Base-by-base conservation (phyloP, 2,113 vertebrate species). In the Eubucco bourcierii region DNA sequence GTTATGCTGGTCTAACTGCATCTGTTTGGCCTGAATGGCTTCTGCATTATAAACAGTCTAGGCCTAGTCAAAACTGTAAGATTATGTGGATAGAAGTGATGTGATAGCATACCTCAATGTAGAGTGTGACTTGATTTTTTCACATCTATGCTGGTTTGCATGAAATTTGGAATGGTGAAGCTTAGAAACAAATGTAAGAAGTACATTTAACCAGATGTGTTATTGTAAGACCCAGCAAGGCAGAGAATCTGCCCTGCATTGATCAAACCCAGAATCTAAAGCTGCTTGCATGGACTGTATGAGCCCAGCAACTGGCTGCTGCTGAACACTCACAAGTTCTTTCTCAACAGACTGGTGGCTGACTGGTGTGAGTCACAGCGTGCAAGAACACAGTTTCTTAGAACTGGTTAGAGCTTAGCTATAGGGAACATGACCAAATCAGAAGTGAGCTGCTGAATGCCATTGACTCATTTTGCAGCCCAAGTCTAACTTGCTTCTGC, bases 51-150 rank as follows among this genome's bases (percentile, higher is more conserved):
- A 23, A 94, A 77, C 67, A 44, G 2, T 37, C 29, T 56, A 23
- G 21, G 60, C 72, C 92, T 82, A 89, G 71, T 92, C 91, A 92
- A 50, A 41, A 12, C 72, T 25, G 10, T 58, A n/a, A 85, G 90
- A 80, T 82, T 39, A 33, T 64, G 29, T 63, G 20, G 79, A 68
- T 82, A 76, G 87, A 77, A 7, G 34, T 82, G 84, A 33, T 19
- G 27, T 58, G 39, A 52, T 37, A 41, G 29, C n/a, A 3, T 63
- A 39, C 46, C 34, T 85, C 41, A 61, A 37, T 37, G 25, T 14
- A 56, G 46, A 60, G 72, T 82, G 61, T 85, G 39, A 55, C 65
- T 80, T 15, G 37, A 67, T 77, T 91, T 66, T 53, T 56, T 91
- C 56, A 56, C 11, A 12, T 74, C 56, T 6, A 2, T 7, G 39